A percentile compares a stretch with the other conserved stretches of the same genome.
phyloP scores from a whole-genome alignment of 2,888 invertebrate genomes.

The Digitonthophagus gazella region DNA sequence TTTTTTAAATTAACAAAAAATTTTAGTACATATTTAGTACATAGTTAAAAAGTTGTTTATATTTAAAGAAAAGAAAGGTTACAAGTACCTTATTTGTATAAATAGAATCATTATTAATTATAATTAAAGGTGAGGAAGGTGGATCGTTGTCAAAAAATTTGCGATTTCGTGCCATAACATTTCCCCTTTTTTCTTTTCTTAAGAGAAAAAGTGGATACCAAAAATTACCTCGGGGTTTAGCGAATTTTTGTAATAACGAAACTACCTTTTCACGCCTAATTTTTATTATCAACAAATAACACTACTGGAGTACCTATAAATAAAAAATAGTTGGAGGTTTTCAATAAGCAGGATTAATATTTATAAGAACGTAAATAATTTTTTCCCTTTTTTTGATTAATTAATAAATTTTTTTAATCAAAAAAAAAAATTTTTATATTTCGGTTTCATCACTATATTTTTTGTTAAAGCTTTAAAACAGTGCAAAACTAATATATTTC shows the following conservation, averaged over 20 bases:
- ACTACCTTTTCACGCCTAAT: slow-evolving; percentile 24
- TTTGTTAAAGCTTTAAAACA: slow-evolving; percentile 22
- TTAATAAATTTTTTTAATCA: slow-evolving; percentile 39
- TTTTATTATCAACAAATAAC: slow-evolving; percentile 21
- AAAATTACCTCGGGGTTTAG: not conserved
- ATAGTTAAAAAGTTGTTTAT: too few species aligned
- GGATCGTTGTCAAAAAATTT: not conserved
- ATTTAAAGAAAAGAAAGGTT: too few species aligned
- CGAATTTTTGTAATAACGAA: slow-evolving; percentile 10
- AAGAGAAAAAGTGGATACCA: slow-evolving; percentile 17
- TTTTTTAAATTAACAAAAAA: not conserved
- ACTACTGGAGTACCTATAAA: slow-evolving; percentile 53
- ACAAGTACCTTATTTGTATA: not conserved
- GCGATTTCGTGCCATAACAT: not conserved
- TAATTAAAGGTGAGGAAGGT: not conserved
- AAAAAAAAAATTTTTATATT: slow-evolving; percentile 8
- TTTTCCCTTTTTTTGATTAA: slow-evolving; percentile 49
- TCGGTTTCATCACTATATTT: slow-evolving; percentile 22
- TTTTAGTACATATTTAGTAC: too few species aligned
- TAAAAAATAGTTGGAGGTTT: slow-evolving; percentile 40
- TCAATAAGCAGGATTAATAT: slow-evolving; percentile 34
- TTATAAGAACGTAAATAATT: slow-evolving; percentile 49
- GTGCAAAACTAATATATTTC: slow-evolving; percentile 23
- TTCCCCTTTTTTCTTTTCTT: slow-evolving; percentile 1
- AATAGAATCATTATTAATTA: not conserved